These are phyloP conservation scores for Pygoscelis antarcticus DNA, from an alignment of 2,113 vertebrate species.

Conservation along the genomic window DNA sequence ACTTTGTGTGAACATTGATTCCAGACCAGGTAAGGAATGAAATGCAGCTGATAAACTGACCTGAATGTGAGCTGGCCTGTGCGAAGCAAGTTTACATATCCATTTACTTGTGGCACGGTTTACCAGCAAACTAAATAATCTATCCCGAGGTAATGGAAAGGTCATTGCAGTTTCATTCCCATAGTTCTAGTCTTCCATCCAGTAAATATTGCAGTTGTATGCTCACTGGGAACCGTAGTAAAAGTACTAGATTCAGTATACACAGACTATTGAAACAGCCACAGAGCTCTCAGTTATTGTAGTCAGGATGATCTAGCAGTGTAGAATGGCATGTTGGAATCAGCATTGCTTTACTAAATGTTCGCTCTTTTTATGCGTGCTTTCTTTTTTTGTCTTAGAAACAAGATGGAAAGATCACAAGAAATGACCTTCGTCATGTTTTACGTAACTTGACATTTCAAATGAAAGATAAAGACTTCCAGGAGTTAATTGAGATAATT, in stretches of 20 bases:
- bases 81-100: not conserved
- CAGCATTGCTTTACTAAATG: not conserved
- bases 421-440: constrained; percentile 41
- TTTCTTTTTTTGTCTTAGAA: constrained; percentile 23
- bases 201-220: not conserved
- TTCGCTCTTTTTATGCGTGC: not conserved
- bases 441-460: constrained; percentile 28
- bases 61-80: not conserved
- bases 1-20: not conserved
- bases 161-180: not conserved
- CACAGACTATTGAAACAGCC: not conserved
- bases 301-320: not conserved
- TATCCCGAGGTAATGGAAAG: not conserved
- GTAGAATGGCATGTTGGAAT: not conserved
- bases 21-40: not conserved
- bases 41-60: not conserved
- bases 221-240: not conserved
- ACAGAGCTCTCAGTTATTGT: not conserved
- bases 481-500: constrained; percentile 55
- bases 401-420: not conserved
- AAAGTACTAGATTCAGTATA: not conserved
- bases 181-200: not conserved
- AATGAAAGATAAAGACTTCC: constrained; percentile 63
- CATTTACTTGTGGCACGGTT: not conserved
- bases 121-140: not conserved